Percentiles rank a stretch among this genome's conserved stretches.
phyloP scores from a whole-genome alignment of 2,113 vertebrate genomes.

The Prunella himalayana region DNA sequence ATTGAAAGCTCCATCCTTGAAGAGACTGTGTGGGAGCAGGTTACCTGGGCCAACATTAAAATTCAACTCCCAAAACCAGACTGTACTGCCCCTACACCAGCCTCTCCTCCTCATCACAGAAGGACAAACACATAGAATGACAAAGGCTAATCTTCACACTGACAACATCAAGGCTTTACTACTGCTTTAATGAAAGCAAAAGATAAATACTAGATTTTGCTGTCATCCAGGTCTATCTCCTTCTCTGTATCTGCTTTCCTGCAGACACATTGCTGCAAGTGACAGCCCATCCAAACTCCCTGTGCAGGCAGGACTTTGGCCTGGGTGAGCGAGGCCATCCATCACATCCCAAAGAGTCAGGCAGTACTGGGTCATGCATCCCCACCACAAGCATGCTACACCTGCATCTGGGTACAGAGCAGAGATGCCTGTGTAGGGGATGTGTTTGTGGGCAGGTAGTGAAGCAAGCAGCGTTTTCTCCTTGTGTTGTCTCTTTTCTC shows the following conservation, averaged over 20 bases:
- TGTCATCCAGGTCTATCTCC: neutral
- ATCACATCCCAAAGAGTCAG: neutral
- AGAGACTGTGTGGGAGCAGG: neutral
- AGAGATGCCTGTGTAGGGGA: neutral
- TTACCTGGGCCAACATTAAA: neutral
- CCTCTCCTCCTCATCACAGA: neutral
- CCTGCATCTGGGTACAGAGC: neutral
- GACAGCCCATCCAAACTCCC: neutral
- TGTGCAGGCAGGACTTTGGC: neutral
- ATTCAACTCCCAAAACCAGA: neutral
- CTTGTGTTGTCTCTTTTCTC: neutral
- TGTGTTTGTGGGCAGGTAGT: neutral
- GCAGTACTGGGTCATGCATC: rapidly evolving
- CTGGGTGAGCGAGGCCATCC: neutral
- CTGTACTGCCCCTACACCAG: neutral
- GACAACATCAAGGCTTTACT: neutral
- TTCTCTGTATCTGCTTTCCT: neutral
- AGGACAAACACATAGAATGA: neutral
- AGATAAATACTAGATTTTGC: neutral
- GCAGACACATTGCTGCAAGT: neutral
- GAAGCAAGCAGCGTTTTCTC: neutral
- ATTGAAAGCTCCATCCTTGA: neutral
- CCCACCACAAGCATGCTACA: neutral
- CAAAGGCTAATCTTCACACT: neutral
- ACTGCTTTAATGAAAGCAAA: neutral